A percentile compares a stretch with the other conserved stretches of the same genome.
phyloP scores from a whole-genome alignment of 2,797 vertebrate species.

The Phoebastria nigripes region DNA sequence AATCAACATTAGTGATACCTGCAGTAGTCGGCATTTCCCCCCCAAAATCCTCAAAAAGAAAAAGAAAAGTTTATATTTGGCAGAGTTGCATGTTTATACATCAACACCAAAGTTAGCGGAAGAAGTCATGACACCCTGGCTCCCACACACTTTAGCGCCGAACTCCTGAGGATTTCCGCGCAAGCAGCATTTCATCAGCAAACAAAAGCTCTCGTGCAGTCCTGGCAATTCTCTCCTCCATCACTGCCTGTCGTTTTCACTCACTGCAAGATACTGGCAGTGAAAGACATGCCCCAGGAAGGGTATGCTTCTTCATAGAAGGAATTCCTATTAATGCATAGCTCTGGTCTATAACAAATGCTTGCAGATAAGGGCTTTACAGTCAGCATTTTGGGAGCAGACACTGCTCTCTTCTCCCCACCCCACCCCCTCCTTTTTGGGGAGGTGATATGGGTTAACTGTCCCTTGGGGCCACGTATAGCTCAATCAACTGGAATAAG shows the following conservation, averaged over 20 bases:
- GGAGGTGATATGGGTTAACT: not conserved
- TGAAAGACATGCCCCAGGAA: not conserved
- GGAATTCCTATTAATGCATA: not conserved
- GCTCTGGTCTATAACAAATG: not conserved
- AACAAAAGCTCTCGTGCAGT: not conserved
- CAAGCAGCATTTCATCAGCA: not conserved
- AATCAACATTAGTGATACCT: not conserved
- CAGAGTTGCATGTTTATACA: not conserved
- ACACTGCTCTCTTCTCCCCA: too few relatives aligned
- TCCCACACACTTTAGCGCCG: not conserved
- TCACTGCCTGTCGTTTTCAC: not conserved
- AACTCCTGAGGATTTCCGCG: not conserved
- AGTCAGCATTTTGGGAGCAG: not conserved
- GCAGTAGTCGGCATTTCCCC: not conserved
- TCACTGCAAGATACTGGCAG: not conserved
- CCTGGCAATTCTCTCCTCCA: not conserved
- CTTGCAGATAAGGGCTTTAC: not conserved
- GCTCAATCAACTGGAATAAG: not conserved
- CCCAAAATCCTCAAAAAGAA: not conserved
- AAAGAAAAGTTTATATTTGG: accelerated
- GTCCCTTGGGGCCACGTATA: not conserved
- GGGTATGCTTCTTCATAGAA: not conserved
- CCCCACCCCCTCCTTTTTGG: not conserved
- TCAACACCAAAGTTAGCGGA: not conserved
- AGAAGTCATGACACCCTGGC: not conserved